phyloP scores from a whole-genome alignment of 2,797 vertebrate species.

The Morelia viridis region DNA sequence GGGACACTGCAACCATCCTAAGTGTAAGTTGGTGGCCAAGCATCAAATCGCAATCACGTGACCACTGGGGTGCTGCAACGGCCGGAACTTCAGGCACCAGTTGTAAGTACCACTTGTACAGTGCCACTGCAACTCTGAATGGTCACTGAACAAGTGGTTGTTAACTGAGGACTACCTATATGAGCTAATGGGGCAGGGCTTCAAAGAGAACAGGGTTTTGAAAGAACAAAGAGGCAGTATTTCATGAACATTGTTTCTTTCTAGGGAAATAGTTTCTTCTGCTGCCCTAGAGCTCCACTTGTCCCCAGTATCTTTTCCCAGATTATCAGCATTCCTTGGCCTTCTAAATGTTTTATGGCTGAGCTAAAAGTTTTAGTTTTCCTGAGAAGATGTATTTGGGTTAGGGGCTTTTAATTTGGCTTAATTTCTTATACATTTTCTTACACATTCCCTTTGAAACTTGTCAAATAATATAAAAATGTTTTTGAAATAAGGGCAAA shows the following conservation, averaged over 20 bases:
- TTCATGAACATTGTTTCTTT: neutral
- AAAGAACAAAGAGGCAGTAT: neutral
- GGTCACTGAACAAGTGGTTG: too few species aligned
- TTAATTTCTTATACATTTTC: constrained; percentile 3
- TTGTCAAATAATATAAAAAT: neutral
- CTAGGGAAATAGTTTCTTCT: neutral
- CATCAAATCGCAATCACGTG: neutral
- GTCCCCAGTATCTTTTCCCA: neutral
- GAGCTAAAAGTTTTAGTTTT: neutral
- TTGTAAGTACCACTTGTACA: too few species aligned
- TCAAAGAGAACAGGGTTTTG: neutral
- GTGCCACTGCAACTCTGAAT: too few species aligned
- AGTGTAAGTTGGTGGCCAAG: neutral
- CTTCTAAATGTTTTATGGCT: neutral
- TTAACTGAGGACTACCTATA: neutral
- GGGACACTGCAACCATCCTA: neutral
- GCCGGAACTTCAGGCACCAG: too few species aligned
- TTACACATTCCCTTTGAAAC: constrained; percentile 11
- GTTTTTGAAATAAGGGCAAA: constrained; percentile 6
- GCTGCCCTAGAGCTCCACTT: neutral
- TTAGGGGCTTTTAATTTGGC: neutral
- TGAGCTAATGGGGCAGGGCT: neutral
- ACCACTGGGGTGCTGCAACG: neutral
- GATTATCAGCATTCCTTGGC: neutral
- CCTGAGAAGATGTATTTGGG: neutral